These are phyloP conservation scores for Zelostemma sp. DNA, from an alignment of 1,140 invertebrate genomes.

Conservation along the genomic window DNA sequence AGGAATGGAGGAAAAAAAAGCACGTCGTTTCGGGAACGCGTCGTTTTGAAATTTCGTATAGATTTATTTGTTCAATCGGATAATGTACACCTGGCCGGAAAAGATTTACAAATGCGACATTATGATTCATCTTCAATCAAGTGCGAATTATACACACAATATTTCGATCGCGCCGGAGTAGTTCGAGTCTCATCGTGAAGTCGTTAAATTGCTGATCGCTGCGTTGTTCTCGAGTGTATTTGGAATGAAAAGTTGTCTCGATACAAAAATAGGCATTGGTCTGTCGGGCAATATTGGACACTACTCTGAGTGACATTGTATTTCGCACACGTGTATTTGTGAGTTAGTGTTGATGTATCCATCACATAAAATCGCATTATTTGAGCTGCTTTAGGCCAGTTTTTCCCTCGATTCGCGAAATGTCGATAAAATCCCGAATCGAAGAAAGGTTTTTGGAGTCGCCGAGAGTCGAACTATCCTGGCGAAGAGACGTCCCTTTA, in stretches of 20 bases:
- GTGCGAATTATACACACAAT: slow-evolving; percentile 50
- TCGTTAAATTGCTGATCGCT: slow-evolving; percentile 30
- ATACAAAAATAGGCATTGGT: slow-evolving; percentile 55
- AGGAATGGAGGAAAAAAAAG: no score
- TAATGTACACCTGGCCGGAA: slow-evolving; percentile 56
- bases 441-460: neutral
- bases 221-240: slow-evolving; percentile 38
- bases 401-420: slow-evolving; percentile 16
- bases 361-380: slow-evolving; percentile 48
- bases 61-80: slow-evolving; percentile 53
- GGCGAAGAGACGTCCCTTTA: slow-evolving; percentile 43
- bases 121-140: slow-evolving; percentile 48
- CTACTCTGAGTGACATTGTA: slow-evolving; percentile 43
- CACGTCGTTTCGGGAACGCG: no score
- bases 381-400: slow-evolving; percentile 21
- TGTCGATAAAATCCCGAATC: no score
- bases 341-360: slow-evolving; percentile 40
- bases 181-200: slow-evolving; percentile 49
- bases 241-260: slow-evolving; percentile 52
- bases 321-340: neutral
- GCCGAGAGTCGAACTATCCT: slow-evolving; percentile 48
- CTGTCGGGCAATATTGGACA: slow-evolving; percentile 46
- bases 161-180: slow-evolving; percentile 46
- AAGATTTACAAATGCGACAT: slow-evolving; percentile 54
- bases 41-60: slow-evolving; percentile 52